Conservation (phyloP, 2,113 vertebrate genomes). For the Machaerirhynchus nigripectus region DNA sequence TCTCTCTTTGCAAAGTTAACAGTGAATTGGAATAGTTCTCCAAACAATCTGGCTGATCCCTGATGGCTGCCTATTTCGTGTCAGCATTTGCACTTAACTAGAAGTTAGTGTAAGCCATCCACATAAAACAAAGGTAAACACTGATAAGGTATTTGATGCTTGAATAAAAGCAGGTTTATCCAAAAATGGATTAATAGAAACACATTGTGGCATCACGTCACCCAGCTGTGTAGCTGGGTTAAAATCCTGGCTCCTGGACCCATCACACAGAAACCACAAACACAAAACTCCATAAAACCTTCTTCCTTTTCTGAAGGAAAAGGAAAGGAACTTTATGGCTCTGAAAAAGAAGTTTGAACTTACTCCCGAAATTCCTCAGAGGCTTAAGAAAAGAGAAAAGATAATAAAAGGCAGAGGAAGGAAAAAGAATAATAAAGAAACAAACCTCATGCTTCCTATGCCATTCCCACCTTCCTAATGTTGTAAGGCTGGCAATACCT, state of each 20-base stretch:
- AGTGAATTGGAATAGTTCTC: conserved; percentile 3
- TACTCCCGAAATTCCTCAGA: conserved; percentile 43
- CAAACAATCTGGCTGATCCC: not conserved
- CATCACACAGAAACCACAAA: not conserved
- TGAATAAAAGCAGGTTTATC: not conserved
- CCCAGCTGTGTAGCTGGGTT: not conserved
- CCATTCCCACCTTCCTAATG: not conserved
- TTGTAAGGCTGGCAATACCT: not conserved
- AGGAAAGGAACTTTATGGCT: conserved; percentile 20
- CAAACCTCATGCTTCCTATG: not conserved
- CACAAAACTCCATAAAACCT: conserved; percentile 8
- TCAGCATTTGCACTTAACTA: not conserved
- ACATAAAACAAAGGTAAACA: not conserved
- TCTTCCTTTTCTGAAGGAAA: not conserved
- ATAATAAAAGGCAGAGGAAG: not conserved
- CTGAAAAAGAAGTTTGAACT: conserved; percentile 21
- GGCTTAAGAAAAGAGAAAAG: conserved; percentile 11
- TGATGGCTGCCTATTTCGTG: not conserved
- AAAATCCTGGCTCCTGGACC: not conserved
- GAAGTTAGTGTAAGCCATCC: not conserved
- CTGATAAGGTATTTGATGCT: not conserved
- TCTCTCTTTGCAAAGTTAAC: not conserved
- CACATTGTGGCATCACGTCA: not conserved
- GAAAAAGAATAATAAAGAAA: not conserved
- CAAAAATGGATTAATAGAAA: not conserved